Conservation (phyloP, 2,888 invertebrate genomes). For the Heliconius hortense region DNA sequence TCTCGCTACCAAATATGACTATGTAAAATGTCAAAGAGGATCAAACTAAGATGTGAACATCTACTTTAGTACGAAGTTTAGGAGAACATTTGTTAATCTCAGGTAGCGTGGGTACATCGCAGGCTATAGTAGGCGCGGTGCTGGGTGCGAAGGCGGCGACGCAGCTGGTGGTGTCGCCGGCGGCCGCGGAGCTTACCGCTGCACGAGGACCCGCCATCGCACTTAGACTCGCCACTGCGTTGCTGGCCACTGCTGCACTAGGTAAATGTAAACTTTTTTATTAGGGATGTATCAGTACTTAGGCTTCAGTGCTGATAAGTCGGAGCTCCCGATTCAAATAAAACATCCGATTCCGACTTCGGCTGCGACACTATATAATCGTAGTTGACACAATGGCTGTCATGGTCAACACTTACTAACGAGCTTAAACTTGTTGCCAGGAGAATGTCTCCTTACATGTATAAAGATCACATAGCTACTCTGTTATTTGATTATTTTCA, state of each 20-base stretch:
- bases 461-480: too few species aligned
- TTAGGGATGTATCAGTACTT: not conserved
- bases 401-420: too few species aligned
- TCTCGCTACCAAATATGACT: too few species aligned
- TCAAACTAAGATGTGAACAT: not conserved
- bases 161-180: slow-evolving; percentile 63
- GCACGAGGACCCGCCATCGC: slow-evolving; percentile 57
- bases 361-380: too few species aligned
- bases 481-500: too few species aligned
- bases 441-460: too few species aligned
- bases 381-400: too few species aligned
- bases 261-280: slow-evolving; percentile 43
- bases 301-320: too few species aligned
- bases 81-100: not conserved
- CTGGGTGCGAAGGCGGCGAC: slow-evolving; percentile 70
- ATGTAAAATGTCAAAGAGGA: not conserved
- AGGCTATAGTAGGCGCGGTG: slow-evolving; percentile 64
- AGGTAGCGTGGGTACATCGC: slow-evolving; percentile 53
- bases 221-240: slow-evolving; percentile 58
- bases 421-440: too few species aligned
- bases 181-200: slow-evolving; percentile 46
- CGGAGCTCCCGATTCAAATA: too few species aligned
- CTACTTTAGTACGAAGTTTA: not conserved
- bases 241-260: slow-evolving; percentile 59
- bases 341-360: too few species aligned